phyloP scores from a whole-genome alignment of 2,113 vertebrate species.

The Amphilophus citrinellus region DNA sequence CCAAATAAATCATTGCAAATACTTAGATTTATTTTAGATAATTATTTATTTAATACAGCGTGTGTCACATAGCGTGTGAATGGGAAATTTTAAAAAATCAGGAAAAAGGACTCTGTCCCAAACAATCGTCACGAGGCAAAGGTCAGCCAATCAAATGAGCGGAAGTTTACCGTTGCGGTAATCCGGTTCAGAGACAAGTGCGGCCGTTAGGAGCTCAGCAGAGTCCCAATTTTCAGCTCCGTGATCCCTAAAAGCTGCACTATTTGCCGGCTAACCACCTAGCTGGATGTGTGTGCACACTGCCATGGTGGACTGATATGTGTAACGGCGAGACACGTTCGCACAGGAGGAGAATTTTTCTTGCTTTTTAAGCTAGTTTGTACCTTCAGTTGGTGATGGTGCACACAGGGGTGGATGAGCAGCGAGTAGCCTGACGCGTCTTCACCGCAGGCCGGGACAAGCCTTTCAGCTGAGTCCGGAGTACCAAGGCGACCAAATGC shows the following conservation, averaged over 20 bases:
- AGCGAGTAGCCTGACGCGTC: constrained; percentile 56
- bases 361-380: constrained; percentile 49
- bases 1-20: not conserved
- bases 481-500: constrained; percentile 24
- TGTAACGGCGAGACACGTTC: not conserved
- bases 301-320: constrained; percentile 43
- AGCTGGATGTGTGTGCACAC: not conserved
- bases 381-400: constrained; percentile 32
- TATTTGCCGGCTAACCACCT: not conserved
- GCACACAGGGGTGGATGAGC: constrained; percentile 42
- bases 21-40: not conserved
- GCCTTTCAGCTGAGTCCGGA: constrained; percentile 22
- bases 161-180: constrained; percentile 73
- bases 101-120: not conserved
- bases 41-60: not conserved
- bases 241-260: not conserved
- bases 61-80: not conserved
- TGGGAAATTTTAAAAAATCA: not conserved
- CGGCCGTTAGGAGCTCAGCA: constrained; percentile 57
- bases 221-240: not conserved
- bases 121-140: constrained; percentile 67
- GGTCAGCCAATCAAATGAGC: constrained; percentile 73
- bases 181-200: constrained; percentile 79
- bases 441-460: constrained; percentile 57
- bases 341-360: not conserved